Percentiles rank a stretch among this genome's conserved stretches.
Evolutionary conservation across 2,888 invertebrate genomes (phyloP).

Genomic region (Platycheirus rosarum): DNA sequence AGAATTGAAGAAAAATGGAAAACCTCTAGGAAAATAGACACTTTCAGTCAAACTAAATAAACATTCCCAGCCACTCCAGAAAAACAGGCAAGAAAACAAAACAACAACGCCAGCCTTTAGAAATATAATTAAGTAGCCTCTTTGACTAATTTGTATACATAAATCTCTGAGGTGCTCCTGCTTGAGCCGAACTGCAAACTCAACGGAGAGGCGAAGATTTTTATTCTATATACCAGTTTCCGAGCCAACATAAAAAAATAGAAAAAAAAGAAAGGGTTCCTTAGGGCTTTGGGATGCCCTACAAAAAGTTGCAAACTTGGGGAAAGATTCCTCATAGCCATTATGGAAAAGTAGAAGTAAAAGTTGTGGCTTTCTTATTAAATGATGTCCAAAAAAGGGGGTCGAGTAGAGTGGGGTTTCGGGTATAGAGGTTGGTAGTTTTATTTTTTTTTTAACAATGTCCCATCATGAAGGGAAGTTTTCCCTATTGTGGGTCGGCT

Average conservation of each 20-base stretch:
- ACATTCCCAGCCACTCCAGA: no score
- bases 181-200: background rate
- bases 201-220: slow-evolving; percentile 27
- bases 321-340: slow-evolving; percentile 25
- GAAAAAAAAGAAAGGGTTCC: slow-evolving; percentile 19
- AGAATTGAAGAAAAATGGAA: no score
- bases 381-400: slow-evolving; percentile 2
- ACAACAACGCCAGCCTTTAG: no score
- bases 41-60: no score
- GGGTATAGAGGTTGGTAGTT: background rate
- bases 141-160: slow-evolving; percentile 64
- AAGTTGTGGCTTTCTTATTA: slow-evolving; percentile 52
- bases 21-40: no score
- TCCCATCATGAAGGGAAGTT: background rate
- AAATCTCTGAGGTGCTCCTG: slow-evolving; percentile 46
- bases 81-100: slow-evolving; percentile 17
- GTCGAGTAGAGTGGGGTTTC: background rate
- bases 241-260: slow-evolving; percentile 21
- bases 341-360: slow-evolving; percentile 9
- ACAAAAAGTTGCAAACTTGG: slow-evolving; percentile 41
- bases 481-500: slow-evolving; percentile 31
- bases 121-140: slow-evolving; percentile 71
- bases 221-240: slow-evolving; percentile 55
- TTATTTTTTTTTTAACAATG: background rate
- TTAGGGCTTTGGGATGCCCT: background rate